Evolutionary conservation across 1,140 invertebrate genomes (phyloP).

Genomic region (Drosophila dunni): DNA sequence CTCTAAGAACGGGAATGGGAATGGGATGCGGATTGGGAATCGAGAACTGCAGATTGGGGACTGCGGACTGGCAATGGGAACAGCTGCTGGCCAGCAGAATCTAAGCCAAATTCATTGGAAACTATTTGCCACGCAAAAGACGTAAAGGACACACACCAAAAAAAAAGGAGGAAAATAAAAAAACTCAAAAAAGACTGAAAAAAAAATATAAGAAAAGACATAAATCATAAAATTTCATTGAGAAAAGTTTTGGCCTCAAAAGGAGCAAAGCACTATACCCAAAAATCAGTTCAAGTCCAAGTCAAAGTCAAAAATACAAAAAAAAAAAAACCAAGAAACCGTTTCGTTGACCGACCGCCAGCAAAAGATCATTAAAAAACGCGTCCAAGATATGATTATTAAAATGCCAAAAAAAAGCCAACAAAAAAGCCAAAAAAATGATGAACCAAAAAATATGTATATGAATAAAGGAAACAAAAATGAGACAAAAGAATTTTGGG

Average conservation of each 20-base stretch:
- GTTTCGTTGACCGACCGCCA: constrained; percentile 40
- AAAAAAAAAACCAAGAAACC: constrained; percentile 22
- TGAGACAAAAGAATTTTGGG: constrained; percentile 21
- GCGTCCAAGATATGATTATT: constrained; percentile 53
- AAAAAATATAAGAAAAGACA: constrained; percentile 51
- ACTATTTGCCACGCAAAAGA: constrained; percentile 70
- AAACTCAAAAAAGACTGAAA: constrained; percentile 46
- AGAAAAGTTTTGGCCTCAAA: constrained; percentile 71
- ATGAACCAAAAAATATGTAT: constrained; percentile 16
- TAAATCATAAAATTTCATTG: constrained; percentile 83
- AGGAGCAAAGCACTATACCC: constrained; percentile 25
- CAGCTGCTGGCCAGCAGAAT: constrained; percentile 38
- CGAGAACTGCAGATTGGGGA: background rate
- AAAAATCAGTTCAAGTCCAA: constrained; percentile 24
- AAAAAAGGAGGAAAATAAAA: constrained; percentile 20
- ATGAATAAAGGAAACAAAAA: constrained; percentile 17
- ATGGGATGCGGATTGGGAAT: background rate
- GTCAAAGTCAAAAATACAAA: constrained; percentile 16
- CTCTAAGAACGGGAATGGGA: constrained; percentile 35
- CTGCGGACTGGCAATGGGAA: constrained; percentile 1
- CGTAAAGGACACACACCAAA: constrained; percentile 24
- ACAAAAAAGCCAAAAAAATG: constrained; percentile 36
- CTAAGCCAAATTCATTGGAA: constrained; percentile 82
- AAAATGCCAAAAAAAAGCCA: constrained; percentile 56
- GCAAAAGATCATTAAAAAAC: constrained; percentile 50